These are phyloP conservation scores for Perccottus glenii DNA, from an alignment of 2,113 vertebrate genomes.

Conservation along the genomic window DNA sequence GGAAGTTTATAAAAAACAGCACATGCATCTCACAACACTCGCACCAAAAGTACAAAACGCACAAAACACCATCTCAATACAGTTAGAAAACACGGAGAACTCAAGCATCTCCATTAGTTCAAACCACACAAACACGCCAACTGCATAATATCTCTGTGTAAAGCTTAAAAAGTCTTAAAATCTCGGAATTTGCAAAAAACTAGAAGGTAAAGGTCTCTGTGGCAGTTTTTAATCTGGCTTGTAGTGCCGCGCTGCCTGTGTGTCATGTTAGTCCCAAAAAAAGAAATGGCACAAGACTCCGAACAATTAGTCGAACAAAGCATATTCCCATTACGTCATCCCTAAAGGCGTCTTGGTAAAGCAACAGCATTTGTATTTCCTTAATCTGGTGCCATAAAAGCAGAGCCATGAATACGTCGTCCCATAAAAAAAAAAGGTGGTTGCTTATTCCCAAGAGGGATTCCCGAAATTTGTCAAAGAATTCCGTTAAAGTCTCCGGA, in stretches of 20 bases:
- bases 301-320: too few relatives aligned
- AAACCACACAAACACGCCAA: slow-evolving; percentile 57
- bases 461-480: background rate
- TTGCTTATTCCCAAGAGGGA: background rate
- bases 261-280: slow-evolving; percentile 6
- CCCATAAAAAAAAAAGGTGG: background rate
- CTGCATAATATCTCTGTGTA: slow-evolving; percentile 62
- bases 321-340: background rate
- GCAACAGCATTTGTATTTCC: background rate
- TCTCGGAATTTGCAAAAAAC: slow-evolving; percentile 66
- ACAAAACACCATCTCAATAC: background rate
- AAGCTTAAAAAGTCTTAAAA: slow-evolving; percentile 72
- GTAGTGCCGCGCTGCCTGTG: background rate
- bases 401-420: background rate
- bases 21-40: slow-evolving; percentile 14
- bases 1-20: background rate
- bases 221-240: background rate
- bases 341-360: background rate
- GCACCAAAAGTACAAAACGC: slow-evolving; percentile 11
- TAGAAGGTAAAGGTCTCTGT: slow-evolving; percentile 51
- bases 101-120: slow-evolving; percentile 20
- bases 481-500: background rate
- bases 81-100: slow-evolving; percentile 2
- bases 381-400: background rate
- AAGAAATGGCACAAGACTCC: background rate